These are phyloP conservation scores for Alethe diademata DNA, from an alignment of 2,113 vertebrate genomes.

Conservation along the genomic window DNA sequence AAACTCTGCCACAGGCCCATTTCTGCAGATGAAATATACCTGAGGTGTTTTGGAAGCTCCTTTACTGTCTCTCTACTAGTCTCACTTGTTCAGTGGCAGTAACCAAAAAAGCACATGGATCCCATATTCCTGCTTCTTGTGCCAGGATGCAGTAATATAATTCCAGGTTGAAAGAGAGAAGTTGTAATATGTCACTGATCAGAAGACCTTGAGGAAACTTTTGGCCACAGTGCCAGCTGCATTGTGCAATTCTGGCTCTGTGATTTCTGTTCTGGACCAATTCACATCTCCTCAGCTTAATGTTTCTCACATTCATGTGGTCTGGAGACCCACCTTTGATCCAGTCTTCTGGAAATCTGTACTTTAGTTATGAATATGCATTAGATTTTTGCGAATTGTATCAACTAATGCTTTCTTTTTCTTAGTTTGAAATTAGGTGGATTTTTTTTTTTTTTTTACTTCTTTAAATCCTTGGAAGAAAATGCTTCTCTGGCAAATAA, in stretches of 20 bases:
- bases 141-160: neutral
- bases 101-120: neutral
- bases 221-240: neutral
- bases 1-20: neutral
- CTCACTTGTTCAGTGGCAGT: neutral
- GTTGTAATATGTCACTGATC: neutral
- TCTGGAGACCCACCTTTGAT: conserved; percentile 5
- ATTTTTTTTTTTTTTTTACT: neutral
- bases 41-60: neutral
- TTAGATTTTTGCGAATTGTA: neutral
- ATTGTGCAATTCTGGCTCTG: neutral
- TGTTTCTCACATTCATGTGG: neutral
- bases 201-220: neutral
- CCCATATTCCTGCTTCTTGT: neutral
- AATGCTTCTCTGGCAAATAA: neutral
- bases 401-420: neutral
- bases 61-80: neutral
- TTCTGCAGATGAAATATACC: neutral
- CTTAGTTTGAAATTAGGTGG: neutral
- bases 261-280: neutral
- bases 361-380: neutral
- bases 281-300: neutral
- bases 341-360: neutral
- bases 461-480: neutral
- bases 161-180: neutral